phyloP scores from a whole-genome alignment of 2,113 vertebrate genomes.

The Macquaria ambigua region DNA sequence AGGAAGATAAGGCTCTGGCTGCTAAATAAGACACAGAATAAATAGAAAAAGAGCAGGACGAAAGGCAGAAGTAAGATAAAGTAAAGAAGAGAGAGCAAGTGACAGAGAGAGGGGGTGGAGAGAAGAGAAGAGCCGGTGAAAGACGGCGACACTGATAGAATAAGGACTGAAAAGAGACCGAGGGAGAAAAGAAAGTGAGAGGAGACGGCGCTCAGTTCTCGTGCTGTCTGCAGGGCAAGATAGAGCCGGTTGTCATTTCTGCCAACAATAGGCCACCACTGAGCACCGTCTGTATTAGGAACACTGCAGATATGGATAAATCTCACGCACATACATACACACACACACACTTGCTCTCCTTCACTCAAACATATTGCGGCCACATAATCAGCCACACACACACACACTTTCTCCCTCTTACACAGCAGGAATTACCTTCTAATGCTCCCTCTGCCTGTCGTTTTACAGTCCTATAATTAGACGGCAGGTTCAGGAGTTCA shows the following conservation, averaged over 20 bases:
- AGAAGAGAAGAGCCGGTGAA: not conserved
- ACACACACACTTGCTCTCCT: not conserved
- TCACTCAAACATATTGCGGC: not conserved
- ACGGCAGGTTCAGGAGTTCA: conserved; percentile 52
- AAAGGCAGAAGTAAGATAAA: not conserved
- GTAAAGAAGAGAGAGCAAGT: not conserved
- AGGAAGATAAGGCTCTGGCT: not conserved
- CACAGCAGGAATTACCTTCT: conserved; percentile 31
- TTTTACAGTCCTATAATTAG: conserved; percentile 42
- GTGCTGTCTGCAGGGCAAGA: conserved; percentile 43
- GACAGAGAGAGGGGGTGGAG: not conserved
- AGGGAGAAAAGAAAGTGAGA: not conserved
- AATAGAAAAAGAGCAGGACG: not conserved
- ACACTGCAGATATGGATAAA: conserved; percentile 27
- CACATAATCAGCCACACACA: conserved; percentile 24
- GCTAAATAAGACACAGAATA: not conserved
- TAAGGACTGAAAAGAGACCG: not conserved
- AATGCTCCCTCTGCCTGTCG: not conserved
- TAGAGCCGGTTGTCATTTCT: conserved; percentile 47
- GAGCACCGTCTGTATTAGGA: conserved; percentile 18
- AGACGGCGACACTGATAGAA: conserved; percentile 8
- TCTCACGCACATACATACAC: not conserved
- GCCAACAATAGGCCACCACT: conserved; percentile 29
- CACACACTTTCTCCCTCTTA: not conserved
- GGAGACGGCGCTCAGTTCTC: not conserved